phyloP scores from a whole-genome alignment of 2,113 vertebrate species.

The Callorhinus ursinus region DNA sequence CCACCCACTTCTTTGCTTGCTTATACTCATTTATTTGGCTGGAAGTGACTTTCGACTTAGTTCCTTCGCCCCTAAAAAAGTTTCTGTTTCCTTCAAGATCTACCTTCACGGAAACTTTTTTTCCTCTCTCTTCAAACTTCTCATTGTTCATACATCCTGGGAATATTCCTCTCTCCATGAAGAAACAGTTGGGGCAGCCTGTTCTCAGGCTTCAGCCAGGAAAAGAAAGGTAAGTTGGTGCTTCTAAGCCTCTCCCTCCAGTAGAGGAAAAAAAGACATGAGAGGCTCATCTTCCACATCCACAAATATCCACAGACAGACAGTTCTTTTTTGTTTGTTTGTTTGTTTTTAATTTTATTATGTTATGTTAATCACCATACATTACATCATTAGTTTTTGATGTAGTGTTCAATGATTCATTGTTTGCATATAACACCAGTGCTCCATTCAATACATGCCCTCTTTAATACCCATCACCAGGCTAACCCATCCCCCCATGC shows the following conservation, averaged over 20 bases:
- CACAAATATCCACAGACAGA: not conserved
- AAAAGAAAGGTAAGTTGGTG: not conserved
- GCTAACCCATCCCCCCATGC: no score
- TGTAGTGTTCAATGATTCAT: no score
- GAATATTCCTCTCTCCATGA: not conserved
- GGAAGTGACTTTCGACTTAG: conserved; percentile 9
- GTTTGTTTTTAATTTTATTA: no score
- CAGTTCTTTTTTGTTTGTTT: not conserved
- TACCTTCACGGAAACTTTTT: not conserved
- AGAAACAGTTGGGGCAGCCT: not conserved
- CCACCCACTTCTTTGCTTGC: not conserved
- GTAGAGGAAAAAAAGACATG: not conserved
- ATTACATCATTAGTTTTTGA: no score
- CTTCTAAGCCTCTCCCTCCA: not conserved
- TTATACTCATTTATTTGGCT: not conserved
- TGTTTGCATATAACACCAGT: no score
- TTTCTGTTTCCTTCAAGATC: not conserved
- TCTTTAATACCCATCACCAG: no score
- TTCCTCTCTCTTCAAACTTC: not conserved
- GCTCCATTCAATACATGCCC: no score
- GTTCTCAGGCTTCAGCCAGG: not conserved
- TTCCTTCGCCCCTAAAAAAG: not conserved
- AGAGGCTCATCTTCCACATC: not conserved
- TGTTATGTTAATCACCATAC: no score
- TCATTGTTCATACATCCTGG: not conserved